phyloP scores from a whole-genome alignment of 2,797 vertebrate genomes.

The Acanthornis magna region DNA sequence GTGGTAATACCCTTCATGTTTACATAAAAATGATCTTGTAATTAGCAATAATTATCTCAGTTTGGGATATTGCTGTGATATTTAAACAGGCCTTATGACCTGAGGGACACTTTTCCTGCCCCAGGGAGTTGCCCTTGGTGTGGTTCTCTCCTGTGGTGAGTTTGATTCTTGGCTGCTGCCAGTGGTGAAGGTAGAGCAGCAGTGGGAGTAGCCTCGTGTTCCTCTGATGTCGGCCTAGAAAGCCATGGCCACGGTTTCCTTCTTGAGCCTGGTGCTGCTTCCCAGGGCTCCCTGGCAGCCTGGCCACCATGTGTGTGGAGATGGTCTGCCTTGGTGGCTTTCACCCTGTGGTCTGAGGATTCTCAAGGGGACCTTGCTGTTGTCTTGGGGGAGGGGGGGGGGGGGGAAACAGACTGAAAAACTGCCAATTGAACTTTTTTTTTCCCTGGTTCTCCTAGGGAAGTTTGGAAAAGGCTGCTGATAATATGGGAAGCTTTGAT shows the following conservation, averaged over 20 bases:
- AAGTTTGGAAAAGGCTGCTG: neutral
- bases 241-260: rapidly evolving
- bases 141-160: neutral
- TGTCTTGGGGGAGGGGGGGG: neutral
- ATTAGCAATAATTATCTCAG: conserved; percentile 3
- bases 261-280: neutral
- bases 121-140: neutral
- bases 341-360: neutral
- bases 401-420: neutral
- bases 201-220: neutral
- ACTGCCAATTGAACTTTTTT: rapidly evolving
- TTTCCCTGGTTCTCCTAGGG: neutral
- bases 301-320: rapidly evolving
- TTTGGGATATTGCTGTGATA: neutral
- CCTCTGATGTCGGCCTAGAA: neutral
- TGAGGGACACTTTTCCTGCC: neutral
- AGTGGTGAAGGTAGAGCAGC: neutral
- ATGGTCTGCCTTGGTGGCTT: neutral
- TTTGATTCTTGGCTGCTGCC: neutral
- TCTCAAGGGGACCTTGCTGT: neutral
- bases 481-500: neutral
- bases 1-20: neutral
- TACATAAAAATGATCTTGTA: neutral
- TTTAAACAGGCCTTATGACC: neutral
- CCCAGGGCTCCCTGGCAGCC: neutral